Percentiles rank a stretch among this genome's conserved stretches.
phyloP scores from a whole-genome alignment of 2,888 invertebrate species.

The Merodon equestris region DNA sequence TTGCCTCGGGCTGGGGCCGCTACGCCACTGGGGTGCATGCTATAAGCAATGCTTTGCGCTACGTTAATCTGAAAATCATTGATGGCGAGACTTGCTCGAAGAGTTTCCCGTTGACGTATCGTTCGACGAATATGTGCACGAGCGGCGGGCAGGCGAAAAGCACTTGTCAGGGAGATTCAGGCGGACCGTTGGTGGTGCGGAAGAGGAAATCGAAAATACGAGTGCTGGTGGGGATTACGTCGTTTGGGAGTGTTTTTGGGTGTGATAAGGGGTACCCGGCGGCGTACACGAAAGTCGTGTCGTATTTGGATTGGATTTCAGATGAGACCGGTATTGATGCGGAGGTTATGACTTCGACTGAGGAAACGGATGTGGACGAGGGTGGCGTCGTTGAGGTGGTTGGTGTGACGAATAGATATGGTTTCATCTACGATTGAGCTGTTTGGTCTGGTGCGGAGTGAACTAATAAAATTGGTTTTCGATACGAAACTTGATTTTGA shows the following conservation, averaged over 20 bases:
- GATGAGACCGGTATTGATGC: constrained; percentile 23
- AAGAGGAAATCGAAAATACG: constrained; percentile 56
- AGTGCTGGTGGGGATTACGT: constrained; percentile 74
- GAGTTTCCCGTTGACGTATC: constrained; percentile 77
- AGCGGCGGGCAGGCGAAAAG: constrained; percentile 76
- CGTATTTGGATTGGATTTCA: constrained; percentile 75
- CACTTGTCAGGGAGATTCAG: constrained; percentile 80
- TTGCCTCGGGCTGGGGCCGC: constrained; percentile 80
- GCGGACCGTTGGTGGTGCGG: constrained; percentile 76
- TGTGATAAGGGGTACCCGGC: constrained; percentile 74
- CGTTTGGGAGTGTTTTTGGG: constrained; percentile 74
- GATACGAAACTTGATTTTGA: too few relatives aligned
- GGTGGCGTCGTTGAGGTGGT: too few relatives aligned
- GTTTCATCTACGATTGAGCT: too few relatives aligned
- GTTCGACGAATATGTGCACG: constrained; percentile 79
- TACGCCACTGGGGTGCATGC: constrained; percentile 77
- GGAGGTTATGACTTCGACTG: too few relatives aligned
- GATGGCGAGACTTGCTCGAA: constrained; percentile 77
- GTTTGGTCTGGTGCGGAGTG: too few relatives aligned
- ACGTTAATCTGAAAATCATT: constrained; percentile 77
- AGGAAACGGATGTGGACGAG: too few relatives aligned
- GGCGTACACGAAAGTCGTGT: constrained; percentile 73
- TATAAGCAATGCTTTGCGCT: constrained; percentile 78
- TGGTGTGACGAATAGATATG: too few relatives aligned
- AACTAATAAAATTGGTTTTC: too few relatives aligned